phyloP scores from a whole-genome alignment of 1,140 invertebrate genomes.

The Catajapyx aquilonaris region DNA sequence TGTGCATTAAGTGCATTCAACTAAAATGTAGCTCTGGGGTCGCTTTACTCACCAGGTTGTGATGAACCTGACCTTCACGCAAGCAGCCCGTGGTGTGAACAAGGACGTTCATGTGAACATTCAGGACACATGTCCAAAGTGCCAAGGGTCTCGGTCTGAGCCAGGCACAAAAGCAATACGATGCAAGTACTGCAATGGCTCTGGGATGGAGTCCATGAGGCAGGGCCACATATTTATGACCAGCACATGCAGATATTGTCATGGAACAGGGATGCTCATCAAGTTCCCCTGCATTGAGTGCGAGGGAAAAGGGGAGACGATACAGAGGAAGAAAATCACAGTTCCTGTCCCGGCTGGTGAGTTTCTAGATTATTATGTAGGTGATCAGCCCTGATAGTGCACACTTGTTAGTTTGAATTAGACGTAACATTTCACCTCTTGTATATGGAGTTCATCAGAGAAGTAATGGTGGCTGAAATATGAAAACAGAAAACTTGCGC shows the following conservation, averaged over 20 bases:
- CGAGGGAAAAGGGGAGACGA: slow-evolving; percentile 74
- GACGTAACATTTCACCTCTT: no score
- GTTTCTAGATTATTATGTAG: no score
- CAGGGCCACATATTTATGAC: slow-evolving; percentile 75
- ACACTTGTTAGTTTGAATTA: no score
- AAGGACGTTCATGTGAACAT: slow-evolving; percentile 86
- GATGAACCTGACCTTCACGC: slow-evolving; percentile 79
- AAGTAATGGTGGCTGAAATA: no score
- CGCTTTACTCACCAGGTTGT: slow-evolving; percentile 34
- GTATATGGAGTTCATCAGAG: no score
- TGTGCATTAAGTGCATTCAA: no score
- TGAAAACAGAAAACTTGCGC: neutral
- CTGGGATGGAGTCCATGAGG: slow-evolving; percentile 79
- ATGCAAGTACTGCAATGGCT: slow-evolving; percentile 91
- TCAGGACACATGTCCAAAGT: slow-evolving; percentile 79
- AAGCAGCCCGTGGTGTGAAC: slow-evolving; percentile 88
- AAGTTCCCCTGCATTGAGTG: slow-evolving; percentile 83
- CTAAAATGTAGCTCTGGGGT: slow-evolving; percentile 7
- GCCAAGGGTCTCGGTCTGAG: slow-evolving; percentile 62
- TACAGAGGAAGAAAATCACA: slow-evolving; percentile 71
- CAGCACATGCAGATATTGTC: slow-evolving; percentile 81
- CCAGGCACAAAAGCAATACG: slow-evolving; percentile 64
- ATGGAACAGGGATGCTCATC: slow-evolving; percentile 68
- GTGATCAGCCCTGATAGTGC: no score
- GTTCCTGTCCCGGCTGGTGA: slow-evolving; percentile 88